Percentiles rank a stretch among this genome's conserved stretches.
Conservation (phyloP, 2,797 vertebrate species). For the Botia kubotai region DNA sequence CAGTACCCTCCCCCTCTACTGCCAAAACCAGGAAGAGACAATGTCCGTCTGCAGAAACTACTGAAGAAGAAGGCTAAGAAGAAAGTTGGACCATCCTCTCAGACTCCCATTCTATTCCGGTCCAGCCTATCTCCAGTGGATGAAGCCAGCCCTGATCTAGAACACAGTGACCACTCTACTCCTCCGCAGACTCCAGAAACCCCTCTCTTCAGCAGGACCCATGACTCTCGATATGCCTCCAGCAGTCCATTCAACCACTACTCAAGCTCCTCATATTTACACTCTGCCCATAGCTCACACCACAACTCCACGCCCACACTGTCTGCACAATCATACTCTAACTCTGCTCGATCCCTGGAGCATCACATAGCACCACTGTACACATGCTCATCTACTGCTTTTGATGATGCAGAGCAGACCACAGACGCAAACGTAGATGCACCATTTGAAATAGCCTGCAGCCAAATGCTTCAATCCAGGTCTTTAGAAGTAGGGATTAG, state of each 20-base stretch:
- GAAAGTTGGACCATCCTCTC: constrained; percentile 70
- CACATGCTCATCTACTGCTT: constrained; percentile 71
- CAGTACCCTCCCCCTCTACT: constrained; percentile 84
- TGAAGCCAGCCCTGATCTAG: constrained; percentile 88
- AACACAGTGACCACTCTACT: constrained; percentile 77
- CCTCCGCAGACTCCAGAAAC: constrained; percentile 75
- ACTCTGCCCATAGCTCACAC: constrained; percentile 58
- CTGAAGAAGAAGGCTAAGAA: constrained; percentile 87
- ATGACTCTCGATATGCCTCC: constrained; percentile 61
- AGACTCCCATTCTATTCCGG: constrained; percentile 82
- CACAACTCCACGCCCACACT: constrained; percentile 71
- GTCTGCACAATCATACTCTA: constrained; percentile 63
- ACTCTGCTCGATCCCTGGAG: constrained; percentile 59
- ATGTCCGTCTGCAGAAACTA: constrained; percentile 87
- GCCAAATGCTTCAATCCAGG: constrained; percentile 50
- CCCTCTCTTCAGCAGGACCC: constrained; percentile 57
- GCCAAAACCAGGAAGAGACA: constrained; percentile 92
- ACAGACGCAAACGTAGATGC: constrained; percentile 40
- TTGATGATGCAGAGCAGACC: constrained; percentile 63
- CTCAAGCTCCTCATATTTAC: constrained; percentile 72
- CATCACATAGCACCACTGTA: constrained; percentile 75
- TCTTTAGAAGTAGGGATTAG: background rate
- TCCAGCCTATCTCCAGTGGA: constrained; percentile 90
- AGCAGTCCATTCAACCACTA: constrained; percentile 65
- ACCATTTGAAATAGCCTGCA: constrained; percentile 47